Conservation (phyloP, 2,888 invertebrate genomes). For the Labia minor region DNA sequence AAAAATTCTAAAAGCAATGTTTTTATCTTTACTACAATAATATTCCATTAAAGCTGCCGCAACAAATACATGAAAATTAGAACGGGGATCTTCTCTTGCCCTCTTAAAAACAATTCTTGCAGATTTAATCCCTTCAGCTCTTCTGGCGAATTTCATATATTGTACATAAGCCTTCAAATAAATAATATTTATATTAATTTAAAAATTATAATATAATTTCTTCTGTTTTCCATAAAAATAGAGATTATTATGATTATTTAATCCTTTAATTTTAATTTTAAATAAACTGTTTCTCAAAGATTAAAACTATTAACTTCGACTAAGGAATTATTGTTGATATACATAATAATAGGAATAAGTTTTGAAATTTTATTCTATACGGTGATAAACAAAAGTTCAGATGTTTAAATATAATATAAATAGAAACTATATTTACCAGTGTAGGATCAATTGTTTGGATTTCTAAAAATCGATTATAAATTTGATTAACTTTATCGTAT, state of each 20-base stretch:
- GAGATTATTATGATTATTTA: no score
- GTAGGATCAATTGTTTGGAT: conserved; percentile 90
- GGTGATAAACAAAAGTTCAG: no score
- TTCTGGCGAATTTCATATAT: conserved; percentile 95
- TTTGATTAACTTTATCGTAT: conserved; percentile 91
- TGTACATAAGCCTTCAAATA: conserved; percentile 94
- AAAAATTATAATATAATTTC: no score
- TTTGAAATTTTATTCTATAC: no score
- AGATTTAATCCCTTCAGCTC: conserved; percentile 96
- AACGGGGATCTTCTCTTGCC: conserved; percentile 76
- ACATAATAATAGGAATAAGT: no score
- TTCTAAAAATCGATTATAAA: conserved; percentile 84
- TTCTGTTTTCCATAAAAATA: no score
- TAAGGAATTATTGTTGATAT: no score
- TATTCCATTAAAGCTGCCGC: conserved; percentile 98
- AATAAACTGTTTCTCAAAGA: no score
- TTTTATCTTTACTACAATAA: conserved; percentile 96
- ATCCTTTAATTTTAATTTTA: no score
- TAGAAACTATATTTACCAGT: conserved; percentile 56
- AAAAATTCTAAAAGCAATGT: conserved; percentile 92
- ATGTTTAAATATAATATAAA: background rate
- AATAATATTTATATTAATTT: conserved; percentile 23
- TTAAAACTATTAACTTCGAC: no score
- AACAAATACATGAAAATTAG: conserved; percentile 87
- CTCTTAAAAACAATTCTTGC: conserved; percentile 90